Base-by-base conservation (phyloP, 2,888 invertebrate genomes). In the Lithophane socia region DNA sequence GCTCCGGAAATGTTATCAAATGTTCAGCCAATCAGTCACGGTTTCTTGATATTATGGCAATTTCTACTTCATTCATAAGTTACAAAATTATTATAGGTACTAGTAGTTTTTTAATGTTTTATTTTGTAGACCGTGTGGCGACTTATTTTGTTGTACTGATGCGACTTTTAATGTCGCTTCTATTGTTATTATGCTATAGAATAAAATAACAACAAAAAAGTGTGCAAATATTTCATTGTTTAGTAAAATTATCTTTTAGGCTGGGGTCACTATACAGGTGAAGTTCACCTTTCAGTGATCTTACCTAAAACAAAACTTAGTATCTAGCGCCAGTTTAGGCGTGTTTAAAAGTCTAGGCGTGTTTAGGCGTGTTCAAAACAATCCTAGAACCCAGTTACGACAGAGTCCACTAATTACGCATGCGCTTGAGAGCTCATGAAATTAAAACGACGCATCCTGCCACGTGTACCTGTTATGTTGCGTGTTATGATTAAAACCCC, bases 1-100 rank as follows among this genome's bases (percentile, higher is more conserved):
- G 73, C 49, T 79, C 70, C 84, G 88, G 86, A 84, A 76, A 77
- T 80, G 82, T 87, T 88, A 86, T 83, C 80, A 85, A 82, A 80
- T 63, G 60, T 73, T 61, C 44, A 58, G 52, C 82, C 82, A 80
- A 82, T 77, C 82, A 82, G 73, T 67, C 75, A 78, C 66, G 84
- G 81, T 73, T 75, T 77, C 72, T 86, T 77, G 75, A 78, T 73
- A 77, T 76, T 13, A n/a, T 47, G 54, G 65, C 74, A 65, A 69
- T 74, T 80, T 69, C 71, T 83, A 75, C 21, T 84, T 80, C 80
- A 80, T 83, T 83, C 80, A 80, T 80, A 67, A 82, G 44, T 71
- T 24, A 68, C 3, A n/a, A 52, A 54, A 74, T 79, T 71, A 82
- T 71, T 79, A 44, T 73, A 29, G 29, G 29, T 29, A 71, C 8